Evolutionary conservation across 2,113 vertebrate species (phyloP).

Genomic region (rat (Rattus norvegicus)): DNA sequence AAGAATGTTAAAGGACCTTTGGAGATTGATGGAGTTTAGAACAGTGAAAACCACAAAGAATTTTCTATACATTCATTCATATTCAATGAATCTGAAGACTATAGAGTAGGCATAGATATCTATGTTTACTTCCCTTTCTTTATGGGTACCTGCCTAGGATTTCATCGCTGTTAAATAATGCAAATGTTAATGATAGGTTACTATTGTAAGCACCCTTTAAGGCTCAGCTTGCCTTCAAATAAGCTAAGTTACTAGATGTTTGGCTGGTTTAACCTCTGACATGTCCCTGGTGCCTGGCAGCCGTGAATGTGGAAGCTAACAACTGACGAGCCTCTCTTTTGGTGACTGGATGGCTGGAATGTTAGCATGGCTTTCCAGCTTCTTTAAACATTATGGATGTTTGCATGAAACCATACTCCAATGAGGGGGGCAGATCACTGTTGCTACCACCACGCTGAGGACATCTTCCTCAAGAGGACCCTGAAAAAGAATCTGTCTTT

Average conservation of each 20-base stretch:
- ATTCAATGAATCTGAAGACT: not conserved
- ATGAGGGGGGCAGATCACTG: rapidly evolving
- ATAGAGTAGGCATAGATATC: not conserved
- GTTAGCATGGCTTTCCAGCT: not conserved
- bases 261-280: not conserved
- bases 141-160: not conserved
- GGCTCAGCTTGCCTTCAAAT: not conserved
- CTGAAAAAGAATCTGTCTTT: not conserved
- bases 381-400: not conserved
- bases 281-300: not conserved
- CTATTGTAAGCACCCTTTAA: not conserved
- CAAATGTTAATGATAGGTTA: not conserved
- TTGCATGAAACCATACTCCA: not conserved
- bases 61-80: not conserved
- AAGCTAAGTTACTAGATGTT: not conserved
- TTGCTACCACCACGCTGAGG: no score
- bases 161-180: not conserved
- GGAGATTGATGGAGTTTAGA: not conserved
- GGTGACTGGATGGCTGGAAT: not conserved
- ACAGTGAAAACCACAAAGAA: slow-evolving; percentile 19
- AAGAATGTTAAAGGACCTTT: not conserved
- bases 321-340: not conserved
- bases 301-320: not conserved
- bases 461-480: not conserved
- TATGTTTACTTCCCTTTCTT: not conserved